Evolutionary conservation across 2,888 invertebrate species (phyloP).

Genomic region (Smittia sp.): DNA sequence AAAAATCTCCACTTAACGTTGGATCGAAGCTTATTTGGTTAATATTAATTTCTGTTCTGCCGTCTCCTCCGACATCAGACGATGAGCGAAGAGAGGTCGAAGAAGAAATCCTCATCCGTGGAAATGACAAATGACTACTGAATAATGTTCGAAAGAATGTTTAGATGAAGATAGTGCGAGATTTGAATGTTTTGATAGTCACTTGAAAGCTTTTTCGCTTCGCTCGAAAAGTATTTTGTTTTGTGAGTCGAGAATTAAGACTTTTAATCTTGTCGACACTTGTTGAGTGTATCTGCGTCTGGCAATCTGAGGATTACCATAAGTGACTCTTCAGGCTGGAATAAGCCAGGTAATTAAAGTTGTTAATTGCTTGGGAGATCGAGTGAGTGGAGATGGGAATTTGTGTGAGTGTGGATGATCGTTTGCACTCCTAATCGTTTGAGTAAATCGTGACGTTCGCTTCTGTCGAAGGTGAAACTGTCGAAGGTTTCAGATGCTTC

Average conservation of each 20-base stretch:
- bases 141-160: constrained; percentile 38
- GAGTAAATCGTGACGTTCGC: neutral
- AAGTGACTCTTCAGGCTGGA: neutral
- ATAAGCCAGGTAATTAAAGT: constrained; percentile 30
- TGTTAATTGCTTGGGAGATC: constrained; percentile 26
- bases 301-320: neutral
- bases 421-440: neutral
- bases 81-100: neutral
- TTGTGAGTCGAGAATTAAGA: neutral
- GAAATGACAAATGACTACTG: constrained; percentile 41
- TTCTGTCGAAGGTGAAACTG: too few relatives aligned
- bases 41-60: constrained; percentile 28
- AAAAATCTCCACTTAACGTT: constrained; percentile 34
- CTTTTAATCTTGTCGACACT: constrained; percentile 34
- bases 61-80: constrained; percentile 2
- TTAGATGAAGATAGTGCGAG: constrained; percentile 38
- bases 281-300: neutral
- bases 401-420: neutral
- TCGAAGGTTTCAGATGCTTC: too few relatives aligned
- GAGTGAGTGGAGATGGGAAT: neutral
- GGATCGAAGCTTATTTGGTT: constrained; percentile 27
- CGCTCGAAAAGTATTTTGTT: constrained; percentile 22
- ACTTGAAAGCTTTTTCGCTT: neutral
- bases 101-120: neutral
- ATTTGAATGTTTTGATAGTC: constrained; percentile 38